A percentile compares a stretch with the other conserved stretches of the same genome.
Conservation (phyloP, 2,888 invertebrate species). For the Spodoptera exigua region DNA sequence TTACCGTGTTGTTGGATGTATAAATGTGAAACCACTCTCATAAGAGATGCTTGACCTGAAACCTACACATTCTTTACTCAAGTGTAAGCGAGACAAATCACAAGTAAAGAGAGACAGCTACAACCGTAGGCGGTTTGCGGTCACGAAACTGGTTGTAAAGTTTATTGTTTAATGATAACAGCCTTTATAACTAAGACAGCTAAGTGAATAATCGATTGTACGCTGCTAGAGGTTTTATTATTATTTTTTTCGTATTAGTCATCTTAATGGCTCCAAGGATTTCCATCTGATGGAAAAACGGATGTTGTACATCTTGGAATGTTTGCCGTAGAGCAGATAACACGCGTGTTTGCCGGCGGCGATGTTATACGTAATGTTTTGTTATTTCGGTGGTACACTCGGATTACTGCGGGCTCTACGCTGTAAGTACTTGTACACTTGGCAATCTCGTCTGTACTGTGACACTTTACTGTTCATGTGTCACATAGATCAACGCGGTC, state of each 20-base stretch:
- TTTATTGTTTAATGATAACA: constrained; percentile 60
- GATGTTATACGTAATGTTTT: constrained; percentile 4
- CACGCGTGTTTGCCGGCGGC: constrained; percentile 2
- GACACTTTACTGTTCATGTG: neutral
- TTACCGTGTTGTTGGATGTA: constrained; percentile 31
- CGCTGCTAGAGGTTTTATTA: constrained; percentile 60
- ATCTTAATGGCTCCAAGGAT: constrained; percentile 61
- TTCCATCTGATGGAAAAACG: constrained; percentile 52
- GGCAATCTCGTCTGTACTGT: neutral
- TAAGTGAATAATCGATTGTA: constrained; percentile 62
- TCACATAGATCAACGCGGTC: neutral
- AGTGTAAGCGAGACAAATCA: constrained; percentile 64
- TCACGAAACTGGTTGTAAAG: constrained; percentile 79
- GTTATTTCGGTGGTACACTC: constrained; percentile 5
- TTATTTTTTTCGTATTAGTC: constrained; percentile 72
- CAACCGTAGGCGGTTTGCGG: constrained; percentile 72
- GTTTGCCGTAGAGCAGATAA: constrained; percentile 19
- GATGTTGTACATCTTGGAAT: constrained; percentile 20
- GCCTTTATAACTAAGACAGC: constrained; percentile 58
- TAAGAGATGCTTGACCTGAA: constrained; percentile 76
- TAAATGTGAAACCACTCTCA: constrained; percentile 52
- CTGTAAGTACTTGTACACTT: constrained; percentile 7
- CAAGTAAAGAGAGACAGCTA: constrained; percentile 56
- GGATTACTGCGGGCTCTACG: constrained; percentile 9
- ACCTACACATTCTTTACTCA: constrained; percentile 68